Evolutionary conservation across 2,797 vertebrate genomes (phyloP).

Genomic region (Pipistrellus nathusii): DNA sequence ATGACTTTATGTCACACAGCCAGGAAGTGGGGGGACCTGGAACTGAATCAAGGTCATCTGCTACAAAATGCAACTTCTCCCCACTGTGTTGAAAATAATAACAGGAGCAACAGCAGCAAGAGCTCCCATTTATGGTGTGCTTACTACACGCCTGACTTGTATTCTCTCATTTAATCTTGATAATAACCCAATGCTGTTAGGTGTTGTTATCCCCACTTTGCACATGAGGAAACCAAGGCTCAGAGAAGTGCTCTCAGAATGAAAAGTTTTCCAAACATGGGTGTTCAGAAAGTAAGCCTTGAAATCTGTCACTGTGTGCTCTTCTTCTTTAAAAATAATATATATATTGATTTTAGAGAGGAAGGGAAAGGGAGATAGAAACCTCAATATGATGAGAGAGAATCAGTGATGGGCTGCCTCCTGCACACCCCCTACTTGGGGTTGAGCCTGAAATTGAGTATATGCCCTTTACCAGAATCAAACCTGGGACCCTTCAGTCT

Average conservation of each 20-base stretch:
- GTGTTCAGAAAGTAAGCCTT: neutral
- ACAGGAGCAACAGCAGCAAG: neutral
- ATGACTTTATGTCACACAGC: conserved; percentile 47
- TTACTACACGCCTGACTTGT: neutral
- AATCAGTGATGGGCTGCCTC: too few species aligned
- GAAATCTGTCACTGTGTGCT: neutral
- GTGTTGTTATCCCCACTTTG: neutral
- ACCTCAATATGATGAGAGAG: too few species aligned
- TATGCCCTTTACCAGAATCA: too few species aligned
- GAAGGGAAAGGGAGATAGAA: too few species aligned
- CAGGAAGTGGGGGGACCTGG: neutral
- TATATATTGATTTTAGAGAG: too few species aligned
- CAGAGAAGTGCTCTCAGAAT: neutral
- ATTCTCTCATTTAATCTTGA: neutral
- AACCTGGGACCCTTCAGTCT: too few species aligned
- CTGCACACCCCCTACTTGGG: too few species aligned
- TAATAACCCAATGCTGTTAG: neutral
- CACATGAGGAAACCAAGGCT: neutral
- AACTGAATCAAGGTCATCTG: conserved; percentile 37
- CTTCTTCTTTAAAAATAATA: neutral
- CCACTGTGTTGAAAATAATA: neutral
- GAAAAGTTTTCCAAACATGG: neutral
- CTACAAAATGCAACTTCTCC: neutral
- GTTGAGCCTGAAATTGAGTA: too few species aligned
- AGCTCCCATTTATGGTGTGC: accelerated